These are phyloP conservation scores for Sericinus montela DNA, from an alignment of 2,888 invertebrate species.

Conservation along the genomic window DNA sequence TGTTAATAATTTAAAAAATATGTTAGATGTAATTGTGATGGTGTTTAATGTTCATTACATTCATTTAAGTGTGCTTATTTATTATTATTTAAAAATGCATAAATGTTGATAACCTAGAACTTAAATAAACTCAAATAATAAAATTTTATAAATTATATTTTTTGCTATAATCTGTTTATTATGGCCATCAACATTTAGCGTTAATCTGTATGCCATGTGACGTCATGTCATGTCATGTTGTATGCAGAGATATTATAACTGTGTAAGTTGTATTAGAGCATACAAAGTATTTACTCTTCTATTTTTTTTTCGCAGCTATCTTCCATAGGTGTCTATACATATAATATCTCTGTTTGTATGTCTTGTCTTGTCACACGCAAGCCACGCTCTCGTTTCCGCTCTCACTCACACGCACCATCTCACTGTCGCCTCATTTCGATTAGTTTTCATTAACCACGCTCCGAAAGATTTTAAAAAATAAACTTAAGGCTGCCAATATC, in stretches of 20 bases:
- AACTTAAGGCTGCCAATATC: constrained; percentile 23
- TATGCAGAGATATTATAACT: constrained; percentile 7
- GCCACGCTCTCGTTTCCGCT: constrained; percentile 74
- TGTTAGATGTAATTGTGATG: background rate
- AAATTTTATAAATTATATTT: background rate
- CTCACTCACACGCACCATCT: constrained; percentile 75
- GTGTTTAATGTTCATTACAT: background rate
- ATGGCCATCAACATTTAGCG: constrained; percentile 1
- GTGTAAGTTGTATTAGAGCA: background rate
- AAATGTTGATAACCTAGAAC: background rate
- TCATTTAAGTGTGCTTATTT: background rate
- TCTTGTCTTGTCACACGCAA: constrained; percentile 61
- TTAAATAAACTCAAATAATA: background rate
- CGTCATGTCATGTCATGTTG: background rate
- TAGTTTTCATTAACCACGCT: constrained; percentile 47
- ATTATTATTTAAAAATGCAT: background rate
- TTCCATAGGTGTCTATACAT: constrained; percentile 2
- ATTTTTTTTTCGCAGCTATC: background rate
- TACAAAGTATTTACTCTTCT: background rate
- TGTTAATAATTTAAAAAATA: too few relatives aligned
- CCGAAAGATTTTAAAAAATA: constrained; percentile 14
- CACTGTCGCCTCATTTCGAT: constrained; percentile 70
- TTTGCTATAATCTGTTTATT: background rate
- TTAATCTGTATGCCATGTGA: background rate
- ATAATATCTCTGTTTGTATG: constrained; percentile 29